phyloP scores from a whole-genome alignment of 64 coral and sea anemone species.

The Montipora efflorescens region DNA sequence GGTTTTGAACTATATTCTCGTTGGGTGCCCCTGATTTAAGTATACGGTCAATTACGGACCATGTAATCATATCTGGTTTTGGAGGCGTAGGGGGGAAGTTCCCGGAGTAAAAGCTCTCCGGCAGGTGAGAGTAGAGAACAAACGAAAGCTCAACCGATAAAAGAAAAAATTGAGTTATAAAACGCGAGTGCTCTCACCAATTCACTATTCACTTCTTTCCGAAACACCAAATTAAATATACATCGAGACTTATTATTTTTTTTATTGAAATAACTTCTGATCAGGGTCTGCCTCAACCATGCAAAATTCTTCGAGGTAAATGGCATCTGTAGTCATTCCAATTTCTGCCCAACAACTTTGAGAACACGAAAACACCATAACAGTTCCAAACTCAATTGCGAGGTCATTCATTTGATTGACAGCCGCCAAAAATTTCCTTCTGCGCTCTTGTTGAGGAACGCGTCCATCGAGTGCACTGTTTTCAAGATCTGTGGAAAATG shows the following conservation, averaged over 20 bases:
- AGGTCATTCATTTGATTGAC: slow-evolving; percentile 22
- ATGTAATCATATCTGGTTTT: too few relatives aligned
- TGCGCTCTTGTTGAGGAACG: background rate
- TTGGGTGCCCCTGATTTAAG: too few relatives aligned
- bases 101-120: too few relatives aligned
- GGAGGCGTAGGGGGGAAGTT: too few relatives aligned
- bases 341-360: slow-evolving; percentile 76
- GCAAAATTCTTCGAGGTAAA: slow-evolving; percentile 72
- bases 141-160: too few relatives aligned
- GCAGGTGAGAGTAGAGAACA: too few relatives aligned
- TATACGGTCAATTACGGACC: too few relatives aligned
- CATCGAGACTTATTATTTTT: background rate
- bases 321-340: background rate
- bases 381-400: slow-evolving; percentile 90
- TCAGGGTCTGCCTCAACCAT: slow-evolving; percentile 88
- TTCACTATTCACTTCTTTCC: too few relatives aligned
- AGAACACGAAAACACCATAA: slow-evolving; percentile 78
- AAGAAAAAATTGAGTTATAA: too few relatives aligned
- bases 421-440: background rate
- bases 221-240: too few relatives aligned
- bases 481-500: background rate
- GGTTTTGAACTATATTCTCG: too few relatives aligned
- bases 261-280: slow-evolving; percentile 74
- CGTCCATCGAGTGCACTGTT: background rate
- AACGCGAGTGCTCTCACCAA: too few relatives aligned